Base-by-base conservation (phyloP, 2,888 invertebrate genomes). In the Mesodorylaimus sp. region DNA sequence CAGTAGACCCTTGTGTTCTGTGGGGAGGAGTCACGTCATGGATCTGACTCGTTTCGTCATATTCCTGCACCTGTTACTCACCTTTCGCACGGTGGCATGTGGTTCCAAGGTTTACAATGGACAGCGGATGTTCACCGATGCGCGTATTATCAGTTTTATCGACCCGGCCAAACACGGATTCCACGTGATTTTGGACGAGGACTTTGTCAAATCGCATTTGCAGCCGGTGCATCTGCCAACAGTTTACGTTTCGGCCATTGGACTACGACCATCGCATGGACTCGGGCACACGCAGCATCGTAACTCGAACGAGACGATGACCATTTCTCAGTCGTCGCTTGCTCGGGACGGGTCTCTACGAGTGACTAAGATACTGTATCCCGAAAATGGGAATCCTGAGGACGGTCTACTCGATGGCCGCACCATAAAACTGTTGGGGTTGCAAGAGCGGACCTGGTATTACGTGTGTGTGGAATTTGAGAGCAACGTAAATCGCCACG, bases 401-500 rank as follows among this genome's bases (percentile, higher is more conserved):
- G 21, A 41, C 42, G 25, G 19, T 5, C 42, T 41, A 24, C 42
- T 41, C 7, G n/a, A n/a, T n/a, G n/a, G n/a, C n/a, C n/a, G n/a
- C n/a, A n/a, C n/a, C n/a, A n/a, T n/a, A n/a, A n/a, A n/a, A n/a
- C 19, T 41, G 21, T 21, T 21, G 19, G 42, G 42, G 19, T 25
- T 41, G 5, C 19, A n/a, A 10, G 42, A 41, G 25, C 7, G 25
- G 25, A 41, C 42, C 7, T 41, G 42, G 42, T 41, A 41, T 25
- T 21, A 10, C n/a, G 42, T 41, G 19, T 41, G 42, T 41, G 42
- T 41, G 19, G 42, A 41, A n/a, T 41, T 41, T 41, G 42, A 41
- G 21, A n/a, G n/a, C n/a, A 41, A 41, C 25, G 42, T 41, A 10
- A 41, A 21, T 41, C 42, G 42, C 7, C 19, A 41, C 10, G 42